These are phyloP conservation scores for Silurus aristotelis DNA, from an alignment of 2,797 vertebrate genomes.

Conservation along the genomic window DNA sequence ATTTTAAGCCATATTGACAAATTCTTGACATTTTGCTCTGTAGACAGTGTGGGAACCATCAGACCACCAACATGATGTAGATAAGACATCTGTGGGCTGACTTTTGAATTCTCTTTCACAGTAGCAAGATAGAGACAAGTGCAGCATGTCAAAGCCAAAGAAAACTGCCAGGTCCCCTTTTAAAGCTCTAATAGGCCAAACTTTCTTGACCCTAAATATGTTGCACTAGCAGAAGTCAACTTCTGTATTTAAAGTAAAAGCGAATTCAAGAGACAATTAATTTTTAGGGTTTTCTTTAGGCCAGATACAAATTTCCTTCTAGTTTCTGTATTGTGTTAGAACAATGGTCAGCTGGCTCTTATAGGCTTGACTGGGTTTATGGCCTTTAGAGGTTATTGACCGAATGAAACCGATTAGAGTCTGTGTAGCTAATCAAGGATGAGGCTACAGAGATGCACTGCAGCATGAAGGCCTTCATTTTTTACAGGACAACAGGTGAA, in stretches of 20 bases:
- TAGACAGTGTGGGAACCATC: conserved; percentile 25
- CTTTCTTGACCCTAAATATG: conserved; percentile 23
- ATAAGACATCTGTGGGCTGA: conserved; percentile 27
- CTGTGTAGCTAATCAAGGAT: conserved; percentile 32
- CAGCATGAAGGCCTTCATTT: conserved; percentile 40
- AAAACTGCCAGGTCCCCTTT: not conserved
- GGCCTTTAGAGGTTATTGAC: conserved; percentile 49
- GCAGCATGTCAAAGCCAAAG: conserved; percentile 10
- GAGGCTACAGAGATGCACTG: conserved; percentile 30
- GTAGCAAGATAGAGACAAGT: conserved; percentile 24
- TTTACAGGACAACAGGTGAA: conserved; percentile 48
- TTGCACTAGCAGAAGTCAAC: conserved; percentile 23
- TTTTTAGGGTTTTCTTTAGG: conserved; percentile 2
- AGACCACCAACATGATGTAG: conserved; percentile 6
- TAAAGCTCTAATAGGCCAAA: conserved; percentile 5
- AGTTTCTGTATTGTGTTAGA: conserved; percentile 27
- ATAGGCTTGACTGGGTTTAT: conserved; percentile 29
- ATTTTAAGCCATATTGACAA: not conserved
- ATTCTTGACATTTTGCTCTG: not conserved
- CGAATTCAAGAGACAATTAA: not conserved
- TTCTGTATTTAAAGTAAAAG: conserved; percentile 37
- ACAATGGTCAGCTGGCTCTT: conserved; percentile 6
- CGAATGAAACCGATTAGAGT: conserved; percentile 44
- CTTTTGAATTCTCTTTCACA: conserved; percentile 4
- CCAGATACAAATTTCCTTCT: conserved; percentile 37